Evolutionary conservation across 2,797 vertebrate genomes (phyloP).

Genomic region (Hipposideros larvatus): DNA sequence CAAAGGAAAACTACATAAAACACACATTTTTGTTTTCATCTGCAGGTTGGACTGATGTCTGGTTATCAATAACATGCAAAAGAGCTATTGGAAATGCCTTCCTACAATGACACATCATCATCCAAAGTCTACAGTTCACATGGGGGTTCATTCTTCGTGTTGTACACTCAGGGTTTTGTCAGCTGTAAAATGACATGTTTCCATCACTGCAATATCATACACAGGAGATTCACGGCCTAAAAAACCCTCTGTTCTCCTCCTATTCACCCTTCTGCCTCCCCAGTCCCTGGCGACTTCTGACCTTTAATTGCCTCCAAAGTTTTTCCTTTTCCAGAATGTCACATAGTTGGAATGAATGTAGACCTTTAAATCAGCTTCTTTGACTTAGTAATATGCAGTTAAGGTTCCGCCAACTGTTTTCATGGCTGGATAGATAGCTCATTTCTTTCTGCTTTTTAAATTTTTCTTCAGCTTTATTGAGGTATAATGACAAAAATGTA

Average conservation of each 20-base stretch:
- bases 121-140: not conserved
- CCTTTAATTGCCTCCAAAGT: not conserved
- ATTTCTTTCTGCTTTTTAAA: not conserved
- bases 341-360: not conserved
- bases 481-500: not conserved
- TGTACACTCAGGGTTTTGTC: not conserved
- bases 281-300: not conserved
- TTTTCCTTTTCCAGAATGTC: not conserved
- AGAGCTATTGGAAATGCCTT: not conserved
- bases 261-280: rapidly evolving
- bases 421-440: not conserved
- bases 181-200: not conserved
- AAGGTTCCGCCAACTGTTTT: not conserved
- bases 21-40: not conserved
- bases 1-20: not conserved
- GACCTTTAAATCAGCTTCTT: not conserved
- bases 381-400: not conserved
- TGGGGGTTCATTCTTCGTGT: not conserved
- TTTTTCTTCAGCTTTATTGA: not conserved
- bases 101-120: too few relatives aligned
- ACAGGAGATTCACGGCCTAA: not conserved
- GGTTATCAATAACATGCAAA: not conserved
- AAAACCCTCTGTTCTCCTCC: too few relatives aligned
- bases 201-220: not conserved
- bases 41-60: not conserved